Base-by-base conservation (phyloP, 2,888 invertebrate species). In the Ophion ventricosus region DNA sequence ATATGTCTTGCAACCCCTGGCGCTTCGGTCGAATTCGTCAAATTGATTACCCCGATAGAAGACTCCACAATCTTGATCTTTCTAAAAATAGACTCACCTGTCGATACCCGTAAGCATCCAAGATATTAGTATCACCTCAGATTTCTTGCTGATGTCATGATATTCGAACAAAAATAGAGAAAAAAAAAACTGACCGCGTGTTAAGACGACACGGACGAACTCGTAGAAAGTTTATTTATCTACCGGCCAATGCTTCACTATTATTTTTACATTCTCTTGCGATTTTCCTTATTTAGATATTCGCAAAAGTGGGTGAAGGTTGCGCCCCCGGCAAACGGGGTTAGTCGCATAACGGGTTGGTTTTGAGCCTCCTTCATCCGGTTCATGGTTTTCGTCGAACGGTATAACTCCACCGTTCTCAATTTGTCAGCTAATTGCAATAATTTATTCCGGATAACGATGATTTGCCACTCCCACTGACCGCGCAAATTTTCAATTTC, bases 221-320 rank as follows among this genome's bases (percentile, higher is more conserved):
- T 56, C 59, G 56, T 43, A 4, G 63, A 25, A 17, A 26, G 35
- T 57, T 66, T 72, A 40, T 64, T 76, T 77, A 82, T 81, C 70
- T 5, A 43, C 59, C 29, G 17, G 54, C 54, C 66, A 77, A 72
- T 26, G 20, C 40, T 35, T 25, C 17, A 67, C 20, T 20, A 59
- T 66, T 61, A 14, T 59, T 49, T 43, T 61, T 64, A 23, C 56
- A 29, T 29, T 26, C 54, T 40, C 66, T 29, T 56, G 54, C 77
- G 66, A 67, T 54, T 40, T 67, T n/a, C 35, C 26, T 82, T 77
- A 82, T 82, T 82, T 59, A 67, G 73, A 78, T 77, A 29, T 67
- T 29, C 66, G 54, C 7, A 25, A 78, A 82, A 82, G 61, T 73
- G 54, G 82, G 82, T 82, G 59, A 82, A 82, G 82, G 82, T 78